Percentiles rank a stretch among this genome's conserved stretches.
Conservation (phyloP, 2,888 invertebrate species). For the Leucoptera coffeella region DNA sequence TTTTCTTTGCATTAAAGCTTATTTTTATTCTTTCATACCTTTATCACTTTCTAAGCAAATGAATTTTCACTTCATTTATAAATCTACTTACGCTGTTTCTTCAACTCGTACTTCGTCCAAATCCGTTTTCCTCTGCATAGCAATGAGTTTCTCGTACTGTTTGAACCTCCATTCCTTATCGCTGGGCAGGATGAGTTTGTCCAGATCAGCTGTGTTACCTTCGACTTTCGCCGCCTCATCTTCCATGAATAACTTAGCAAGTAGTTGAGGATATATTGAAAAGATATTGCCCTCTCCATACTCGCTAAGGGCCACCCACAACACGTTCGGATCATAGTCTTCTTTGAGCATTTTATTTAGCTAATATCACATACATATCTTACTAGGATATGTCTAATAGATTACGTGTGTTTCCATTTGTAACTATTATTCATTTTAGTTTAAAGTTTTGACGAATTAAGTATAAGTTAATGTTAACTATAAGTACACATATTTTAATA, state of each 20-base stretch:
- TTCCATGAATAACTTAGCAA: conserved; percentile 55
- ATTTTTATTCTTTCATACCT: background rate
- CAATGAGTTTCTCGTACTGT: conserved; percentile 63
- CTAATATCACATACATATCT: too few relatives aligned
- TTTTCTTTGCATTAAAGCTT: background rate
- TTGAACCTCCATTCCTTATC: conserved; percentile 62
- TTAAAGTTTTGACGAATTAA: too few relatives aligned
- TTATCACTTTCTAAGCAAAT: background rate
- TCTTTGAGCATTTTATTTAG: conserved; percentile 17
- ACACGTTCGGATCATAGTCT: conserved; percentile 26
- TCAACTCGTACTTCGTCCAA: conserved; percentile 12
- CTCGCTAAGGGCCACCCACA: conserved; percentile 53
- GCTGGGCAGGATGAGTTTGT: conserved; percentile 60
- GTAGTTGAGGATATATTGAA: conserved; percentile 58
- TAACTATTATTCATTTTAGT: too few relatives aligned
- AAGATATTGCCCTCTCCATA: conserved; percentile 56
- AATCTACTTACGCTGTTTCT: background rate
- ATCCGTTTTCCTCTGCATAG: conserved; percentile 51
- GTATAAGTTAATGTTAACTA: too few relatives aligned
- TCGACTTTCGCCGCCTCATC: conserved; percentile 34
- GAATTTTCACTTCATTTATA: background rate
- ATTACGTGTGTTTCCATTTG: too few relatives aligned
- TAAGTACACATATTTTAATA: too few relatives aligned
- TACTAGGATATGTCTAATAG: too few relatives aligned
- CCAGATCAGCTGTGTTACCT: conserved; percentile 36